These are phyloP conservation scores for Euura saliciscinereae DNA, from an alignment of 1,140 invertebrate genomes.

Conservation along the genomic window DNA sequence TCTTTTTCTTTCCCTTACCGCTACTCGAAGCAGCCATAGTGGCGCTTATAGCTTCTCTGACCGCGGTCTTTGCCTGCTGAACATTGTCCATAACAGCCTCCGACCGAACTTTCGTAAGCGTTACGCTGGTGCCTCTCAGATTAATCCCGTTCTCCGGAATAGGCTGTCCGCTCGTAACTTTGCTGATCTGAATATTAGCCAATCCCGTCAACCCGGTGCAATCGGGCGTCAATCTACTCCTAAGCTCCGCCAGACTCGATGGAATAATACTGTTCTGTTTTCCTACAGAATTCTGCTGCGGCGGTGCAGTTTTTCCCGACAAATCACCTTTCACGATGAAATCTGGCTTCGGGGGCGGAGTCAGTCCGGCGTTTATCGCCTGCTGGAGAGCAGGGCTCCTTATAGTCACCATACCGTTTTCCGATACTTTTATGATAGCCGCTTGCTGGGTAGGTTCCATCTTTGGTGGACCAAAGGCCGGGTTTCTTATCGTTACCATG, in stretches of 20 bases:
- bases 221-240: conserved; percentile 42
- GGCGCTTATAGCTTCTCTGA: conserved; percentile 43
- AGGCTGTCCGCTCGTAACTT: conserved; percentile 54
- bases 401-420: conserved; percentile 82
- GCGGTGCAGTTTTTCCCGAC: conserved; percentile 18
- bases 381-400: conserved; percentile 70
- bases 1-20: conserved; percentile 59
- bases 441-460: conserved; percentile 59
- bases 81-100: conserved; percentile 30
- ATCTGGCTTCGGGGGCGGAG: conserved; percentile 52
- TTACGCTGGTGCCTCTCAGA: conserved; percentile 55
- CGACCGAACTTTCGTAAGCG: conserved; percentile 51
- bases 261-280: conserved; percentile 41
- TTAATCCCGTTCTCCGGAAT: conserved; percentile 57
- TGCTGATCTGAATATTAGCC: conserved; percentile 56
- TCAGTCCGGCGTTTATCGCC: conserved; percentile 54
- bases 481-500: conserved; percentile 78
- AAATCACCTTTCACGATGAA: conserved; percentile 54
- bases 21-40: conserved; percentile 31
- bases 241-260: conserved; percentile 47
- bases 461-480: conserved; percentile 68
- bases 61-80: conserved; percentile 31
- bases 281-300: conserved; percentile 9
- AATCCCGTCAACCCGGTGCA: conserved; percentile 47
- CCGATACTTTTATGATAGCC: conserved; percentile 70